phyloP scores from a whole-genome alignment of 2,113 vertebrate species.

The Australoheros scitulus region DNA sequence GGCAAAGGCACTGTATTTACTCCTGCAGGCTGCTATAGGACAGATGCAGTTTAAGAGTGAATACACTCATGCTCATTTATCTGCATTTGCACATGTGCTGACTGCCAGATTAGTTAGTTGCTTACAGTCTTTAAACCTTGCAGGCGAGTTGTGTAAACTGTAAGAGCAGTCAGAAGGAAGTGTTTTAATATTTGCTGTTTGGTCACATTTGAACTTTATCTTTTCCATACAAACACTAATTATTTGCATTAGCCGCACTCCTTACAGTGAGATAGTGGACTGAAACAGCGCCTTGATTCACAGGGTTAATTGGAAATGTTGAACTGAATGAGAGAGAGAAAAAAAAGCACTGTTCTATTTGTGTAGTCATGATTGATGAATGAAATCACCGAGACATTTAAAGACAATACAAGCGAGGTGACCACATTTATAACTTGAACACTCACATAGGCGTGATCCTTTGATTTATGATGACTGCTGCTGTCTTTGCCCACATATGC shows the following conservation, averaged over 20 bases:
- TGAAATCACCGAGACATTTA: neutral
- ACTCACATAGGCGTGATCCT: neutral
- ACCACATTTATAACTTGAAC: accelerated
- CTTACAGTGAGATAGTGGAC: neutral
- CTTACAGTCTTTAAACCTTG: conserved; percentile 42
- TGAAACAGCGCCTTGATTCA: neutral
- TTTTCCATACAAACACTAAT: conserved; percentile 6
- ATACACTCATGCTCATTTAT: conserved; percentile 54
- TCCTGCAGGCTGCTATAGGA: conserved; percentile 40
- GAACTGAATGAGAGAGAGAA: neutral
- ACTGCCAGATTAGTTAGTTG: conserved; percentile 65
- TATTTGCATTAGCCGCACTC: neutral
- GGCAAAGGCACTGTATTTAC: conserved; percentile 4
- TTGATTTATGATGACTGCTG: conserved; percentile 2
- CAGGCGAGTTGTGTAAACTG: conserved; percentile 14
- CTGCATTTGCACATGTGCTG: conserved; percentile 69
- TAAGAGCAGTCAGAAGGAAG: neutral
- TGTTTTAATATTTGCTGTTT: neutral
- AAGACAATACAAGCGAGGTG: neutral
- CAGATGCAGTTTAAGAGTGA: conserved; percentile 45
- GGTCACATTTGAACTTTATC: conserved; percentile 19
- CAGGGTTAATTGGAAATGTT: neutral
- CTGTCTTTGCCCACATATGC: conserved; percentile 5
- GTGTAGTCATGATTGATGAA: neutral
- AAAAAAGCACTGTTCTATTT: neutral